These are phyloP conservation scores for Aurelia aurita complex sp. Pacific DNA, from an alignment of 30 jellyfish, hydroid and myxozoan genomes.

Conservation along the genomic window DNA sequence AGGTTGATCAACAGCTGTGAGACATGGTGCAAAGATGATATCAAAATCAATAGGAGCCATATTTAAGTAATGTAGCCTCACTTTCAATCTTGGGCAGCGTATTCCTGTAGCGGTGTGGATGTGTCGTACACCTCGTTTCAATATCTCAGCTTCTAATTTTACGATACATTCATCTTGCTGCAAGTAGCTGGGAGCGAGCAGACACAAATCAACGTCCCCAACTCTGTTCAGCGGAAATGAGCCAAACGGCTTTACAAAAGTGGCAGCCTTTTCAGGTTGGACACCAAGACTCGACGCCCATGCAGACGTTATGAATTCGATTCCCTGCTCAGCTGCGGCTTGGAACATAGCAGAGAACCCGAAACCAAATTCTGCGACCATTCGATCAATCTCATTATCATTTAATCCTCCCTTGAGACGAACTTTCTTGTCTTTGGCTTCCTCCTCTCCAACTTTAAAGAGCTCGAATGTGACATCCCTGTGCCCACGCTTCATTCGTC, in stretches of 20 bases:
- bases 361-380: slow-evolving; percentile 62
- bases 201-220: slow-evolving; percentile 89
- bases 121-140: slow-evolving; percentile 67
- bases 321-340: slow-evolving; percentile 60
- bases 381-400: not conserved
- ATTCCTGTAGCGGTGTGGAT: slow-evolving; percentile 79
- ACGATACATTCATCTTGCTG: slow-evolving; percentile 65
- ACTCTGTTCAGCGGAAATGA: slow-evolving; percentile 75
- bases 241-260: slow-evolving; percentile 72
- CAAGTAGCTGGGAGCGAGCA: slow-evolving; percentile 73
- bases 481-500: slow-evolving; percentile 36
- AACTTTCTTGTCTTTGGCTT: not conserved
- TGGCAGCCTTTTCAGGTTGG: slow-evolving; percentile 10
- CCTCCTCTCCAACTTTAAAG: slow-evolving; percentile 53
- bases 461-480: slow-evolving; percentile 63
- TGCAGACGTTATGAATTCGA: slow-evolving; percentile 59
- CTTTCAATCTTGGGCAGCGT: slow-evolving; percentile 94
- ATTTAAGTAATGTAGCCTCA: slow-evolving; percentile 54
- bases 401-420: not conserved
- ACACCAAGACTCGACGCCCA: slow-evolving; percentile 64
- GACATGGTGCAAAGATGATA: slow-evolving; percentile 80
- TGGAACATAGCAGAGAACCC: slow-evolving; percentile 26
- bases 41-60: slow-evolving; percentile 78
- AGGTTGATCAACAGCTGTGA: not conserved
- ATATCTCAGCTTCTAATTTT: slow-evolving; percentile 63